Conservation (phyloP, 2,888 invertebrate species). For the Leptura quadrifasciata region DNA sequence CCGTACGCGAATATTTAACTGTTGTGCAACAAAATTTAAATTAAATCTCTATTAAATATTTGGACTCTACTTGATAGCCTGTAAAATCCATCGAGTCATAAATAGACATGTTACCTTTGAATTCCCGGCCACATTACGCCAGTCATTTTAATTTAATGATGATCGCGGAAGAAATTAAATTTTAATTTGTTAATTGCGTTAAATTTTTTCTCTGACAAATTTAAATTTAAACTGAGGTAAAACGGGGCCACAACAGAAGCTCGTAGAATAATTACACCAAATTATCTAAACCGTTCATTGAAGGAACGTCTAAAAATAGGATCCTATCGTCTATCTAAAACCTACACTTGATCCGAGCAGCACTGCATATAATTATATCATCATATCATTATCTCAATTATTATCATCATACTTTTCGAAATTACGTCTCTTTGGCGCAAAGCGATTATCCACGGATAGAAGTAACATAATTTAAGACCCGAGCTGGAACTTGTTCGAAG, state of each 20-base stretch:
- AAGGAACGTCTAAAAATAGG: conserved; percentile 10
- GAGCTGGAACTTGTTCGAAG: background rate
- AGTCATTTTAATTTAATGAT: conserved; percentile 1
- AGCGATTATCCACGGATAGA: conserved; percentile 12
- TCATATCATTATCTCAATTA: conserved; percentile 20
- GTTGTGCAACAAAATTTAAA: too few relatives aligned
- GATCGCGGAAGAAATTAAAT: background rate
- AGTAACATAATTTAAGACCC: conserved; percentile 5
- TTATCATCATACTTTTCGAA: conserved; percentile 17
- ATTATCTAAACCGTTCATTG: conserved; percentile 2
- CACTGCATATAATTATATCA: conserved; percentile 15
- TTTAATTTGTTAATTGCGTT: conserved; percentile 4
- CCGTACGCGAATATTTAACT: too few relatives aligned
- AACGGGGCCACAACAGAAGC: conserved; percentile 8
- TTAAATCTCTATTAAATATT: background rate
- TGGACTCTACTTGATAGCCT: background rate
- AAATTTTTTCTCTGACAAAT: background rate
- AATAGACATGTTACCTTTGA: conserved; percentile 7
- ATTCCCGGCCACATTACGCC: background rate
- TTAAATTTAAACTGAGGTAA: conserved; percentile 4
- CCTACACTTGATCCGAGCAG: background rate
- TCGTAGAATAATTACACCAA: background rate
- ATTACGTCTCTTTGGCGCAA: conserved; percentile 16
- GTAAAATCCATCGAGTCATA: background rate
- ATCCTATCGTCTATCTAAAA: conserved; percentile 13